A percentile compares a stretch with the other conserved stretches of the same genome.
phyloP scores from a whole-genome alignment of 2,797 vertebrate genomes.

The Chloroceryle inda region DNA sequence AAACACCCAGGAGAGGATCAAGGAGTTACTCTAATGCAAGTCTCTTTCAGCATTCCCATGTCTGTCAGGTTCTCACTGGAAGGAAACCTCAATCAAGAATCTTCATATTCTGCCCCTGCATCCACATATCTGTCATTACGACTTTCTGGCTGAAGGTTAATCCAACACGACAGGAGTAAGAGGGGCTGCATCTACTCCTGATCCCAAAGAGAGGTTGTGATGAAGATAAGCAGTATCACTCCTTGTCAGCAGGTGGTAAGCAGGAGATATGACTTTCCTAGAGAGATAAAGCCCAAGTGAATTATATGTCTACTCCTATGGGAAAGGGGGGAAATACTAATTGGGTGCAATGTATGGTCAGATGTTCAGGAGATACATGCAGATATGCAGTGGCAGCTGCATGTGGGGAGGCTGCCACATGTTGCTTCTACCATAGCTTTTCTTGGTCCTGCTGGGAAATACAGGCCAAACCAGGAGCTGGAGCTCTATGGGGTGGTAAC shows the following conservation, averaged over 20 bases:
- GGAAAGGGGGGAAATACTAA: too few species aligned
- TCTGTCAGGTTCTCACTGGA: not conserved
- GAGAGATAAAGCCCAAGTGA: not conserved
- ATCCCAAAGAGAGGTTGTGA: not conserved
- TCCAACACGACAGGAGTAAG: constrained; percentile 9
- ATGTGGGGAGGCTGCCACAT: accelerated
- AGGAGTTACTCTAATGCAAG: not conserved
- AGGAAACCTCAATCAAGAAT: not conserved
- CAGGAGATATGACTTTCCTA: not conserved
- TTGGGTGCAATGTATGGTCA: not conserved
- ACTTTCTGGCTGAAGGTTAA: constrained; percentile 52
- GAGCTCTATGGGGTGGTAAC: not conserved
- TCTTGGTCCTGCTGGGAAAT: not conserved
- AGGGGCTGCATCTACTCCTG: not conserved
- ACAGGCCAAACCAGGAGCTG: not conserved
- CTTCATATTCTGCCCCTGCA: not conserved
- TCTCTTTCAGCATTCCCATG: not conserved
- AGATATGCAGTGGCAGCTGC: not conserved
- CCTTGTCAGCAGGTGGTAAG: not conserved
- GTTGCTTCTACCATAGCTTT: not conserved
- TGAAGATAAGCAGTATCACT: not conserved
- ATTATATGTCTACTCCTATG: not conserved
- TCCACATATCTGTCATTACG: constrained; percentile 57
- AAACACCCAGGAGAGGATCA: not conserved
- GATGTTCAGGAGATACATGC: not conserved